A percentile compares a stretch with the other conserved stretches of the same genome.
Conservation (phyloP, 2,113 vertebrate species). For the Odocoileus virginianus region DNA sequence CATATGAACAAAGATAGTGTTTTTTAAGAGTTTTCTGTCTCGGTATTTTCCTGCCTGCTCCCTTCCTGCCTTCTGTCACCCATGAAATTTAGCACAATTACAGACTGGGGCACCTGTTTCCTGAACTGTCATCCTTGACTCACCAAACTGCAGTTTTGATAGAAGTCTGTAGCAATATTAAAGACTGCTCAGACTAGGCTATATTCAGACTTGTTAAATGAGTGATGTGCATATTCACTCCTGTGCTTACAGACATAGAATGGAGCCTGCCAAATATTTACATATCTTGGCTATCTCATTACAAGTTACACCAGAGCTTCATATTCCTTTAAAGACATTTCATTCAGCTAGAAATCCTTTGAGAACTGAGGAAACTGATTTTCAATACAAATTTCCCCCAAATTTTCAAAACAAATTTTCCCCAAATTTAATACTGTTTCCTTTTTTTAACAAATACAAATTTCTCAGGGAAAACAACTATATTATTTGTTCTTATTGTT, state of each 20-base stretch:
- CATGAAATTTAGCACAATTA: background rate
- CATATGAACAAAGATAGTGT: background rate
- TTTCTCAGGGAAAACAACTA: background rate
- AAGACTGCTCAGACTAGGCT: background rate
- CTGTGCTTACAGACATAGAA: background rate
- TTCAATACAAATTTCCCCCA: background rate
- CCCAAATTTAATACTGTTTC: background rate
- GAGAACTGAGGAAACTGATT: background rate
- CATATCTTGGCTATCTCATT: background rate
- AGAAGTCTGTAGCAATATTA: background rate
- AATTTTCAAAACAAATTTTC: background rate
- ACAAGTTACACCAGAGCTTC: background rate
- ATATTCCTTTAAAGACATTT: background rate
- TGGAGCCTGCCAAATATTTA: background rate
- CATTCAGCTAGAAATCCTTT: background rate
- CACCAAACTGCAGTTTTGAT: background rate
- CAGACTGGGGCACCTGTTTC: background rate
- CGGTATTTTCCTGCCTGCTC: background rate
- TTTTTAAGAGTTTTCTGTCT: background rate
- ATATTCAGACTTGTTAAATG: background rate
- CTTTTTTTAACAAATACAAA: background rate
- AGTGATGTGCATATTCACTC: background rate
- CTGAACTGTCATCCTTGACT: background rate
- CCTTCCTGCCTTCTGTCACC: rapidly evolving
- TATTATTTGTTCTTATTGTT: background rate